Conservation (phyloP, 2,888 invertebrate genomes). For the Oasisia sp. region DNA sequence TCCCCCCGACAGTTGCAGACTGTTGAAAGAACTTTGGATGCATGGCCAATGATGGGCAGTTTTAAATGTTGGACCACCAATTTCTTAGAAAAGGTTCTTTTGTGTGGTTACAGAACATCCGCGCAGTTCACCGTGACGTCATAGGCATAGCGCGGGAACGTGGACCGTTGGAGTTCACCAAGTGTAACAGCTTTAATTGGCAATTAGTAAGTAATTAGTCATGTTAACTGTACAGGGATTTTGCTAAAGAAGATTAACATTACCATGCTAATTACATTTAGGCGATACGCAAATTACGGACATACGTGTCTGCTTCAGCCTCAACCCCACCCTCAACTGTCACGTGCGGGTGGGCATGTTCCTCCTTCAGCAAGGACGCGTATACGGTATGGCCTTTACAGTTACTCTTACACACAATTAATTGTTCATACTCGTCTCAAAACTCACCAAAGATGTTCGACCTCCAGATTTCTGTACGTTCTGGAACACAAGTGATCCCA, state of each 20-base stretch:
- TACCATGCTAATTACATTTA: not conserved
- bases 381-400: too few relatives aligned
- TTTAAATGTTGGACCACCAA: too few relatives aligned
- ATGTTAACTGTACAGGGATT: not conserved
- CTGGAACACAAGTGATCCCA: not conserved
- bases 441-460: slow-evolving; percentile 4
- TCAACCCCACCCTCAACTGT: not conserved
- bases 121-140: not conserved
- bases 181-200: not conserved
- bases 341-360: too few relatives aligned
- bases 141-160: not conserved
- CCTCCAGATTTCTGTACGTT: not conserved
- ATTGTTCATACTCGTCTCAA: too few relatives aligned
- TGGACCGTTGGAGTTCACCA: not conserved
- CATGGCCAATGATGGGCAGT: too few relatives aligned
- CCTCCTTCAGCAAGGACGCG: too few relatives aligned
- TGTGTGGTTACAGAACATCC: too few relatives aligned
- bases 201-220: not conserved
- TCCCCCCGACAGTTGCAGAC: too few relatives aligned
- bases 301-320: not conserved
- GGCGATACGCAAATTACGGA: not conserved
- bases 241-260: not conserved
- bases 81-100: too few relatives aligned
- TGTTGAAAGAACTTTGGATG: too few relatives aligned
- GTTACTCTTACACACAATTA: too few relatives aligned